Conservation (phyloP, 2,797 vertebrate genomes). For the Sebastiscus tertius region DNA sequence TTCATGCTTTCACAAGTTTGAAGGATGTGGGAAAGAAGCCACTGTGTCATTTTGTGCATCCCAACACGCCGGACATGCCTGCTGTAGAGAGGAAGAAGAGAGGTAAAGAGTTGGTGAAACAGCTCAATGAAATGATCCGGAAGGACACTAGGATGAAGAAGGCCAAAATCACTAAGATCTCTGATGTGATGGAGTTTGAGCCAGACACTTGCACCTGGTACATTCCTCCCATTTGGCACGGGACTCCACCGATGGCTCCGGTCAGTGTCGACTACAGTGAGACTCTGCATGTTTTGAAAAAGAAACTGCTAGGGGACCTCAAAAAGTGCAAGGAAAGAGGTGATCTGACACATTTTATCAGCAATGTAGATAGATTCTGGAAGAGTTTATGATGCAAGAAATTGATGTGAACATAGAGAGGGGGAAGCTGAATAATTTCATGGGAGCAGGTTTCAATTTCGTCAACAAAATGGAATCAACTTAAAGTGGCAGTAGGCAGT, state of each 20-base stretch:
- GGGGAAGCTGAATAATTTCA: neutral
- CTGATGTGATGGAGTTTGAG: slow-evolving; percentile 71
- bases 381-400: slow-evolving; percentile 11
- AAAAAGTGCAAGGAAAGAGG: slow-evolving; percentile 47
- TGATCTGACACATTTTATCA: slow-evolving; percentile 66
- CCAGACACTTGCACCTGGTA: slow-evolving; percentile 70
- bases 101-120: slow-evolving; percentile 28
- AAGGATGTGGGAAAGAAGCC: slow-evolving; percentile 62
- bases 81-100: slow-evolving; percentile 42
- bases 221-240: slow-evolving; percentile 77
- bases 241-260: slow-evolving; percentile 78
- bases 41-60: slow-evolving; percentile 74
- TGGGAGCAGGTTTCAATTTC: neutral
- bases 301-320: slow-evolving; percentile 63
- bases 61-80: slow-evolving; percentile 49
- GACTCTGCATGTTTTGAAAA: slow-evolving; percentile 69
- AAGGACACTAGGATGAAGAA: slow-evolving; percentile 53
- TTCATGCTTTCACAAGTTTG: slow-evolving; percentile 71
- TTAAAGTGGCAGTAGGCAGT: neutral
- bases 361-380: slow-evolving; percentile 71
- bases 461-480: neutral
- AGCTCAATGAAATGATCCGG: slow-evolving; percentile 43
- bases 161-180: slow-evolving; percentile 36
- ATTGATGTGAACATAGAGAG: neutral
- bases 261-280: slow-evolving; percentile 75